phyloP scores from a whole-genome alignment of 2,797 vertebrate species.

The Pangasius mekongensis region DNA sequence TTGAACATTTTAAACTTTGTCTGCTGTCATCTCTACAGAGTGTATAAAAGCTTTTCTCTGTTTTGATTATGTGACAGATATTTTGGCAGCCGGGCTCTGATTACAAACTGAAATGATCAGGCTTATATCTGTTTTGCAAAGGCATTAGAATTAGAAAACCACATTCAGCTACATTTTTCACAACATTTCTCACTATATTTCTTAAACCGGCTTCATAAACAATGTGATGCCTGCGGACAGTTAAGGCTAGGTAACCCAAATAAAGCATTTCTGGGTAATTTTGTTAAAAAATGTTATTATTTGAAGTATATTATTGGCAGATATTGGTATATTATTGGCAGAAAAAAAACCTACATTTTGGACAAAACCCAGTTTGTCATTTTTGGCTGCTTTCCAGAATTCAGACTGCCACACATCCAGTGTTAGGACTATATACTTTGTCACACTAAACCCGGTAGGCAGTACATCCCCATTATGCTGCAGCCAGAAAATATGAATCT shows the following conservation, averaged over 20 bases:
- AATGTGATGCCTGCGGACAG: not conserved
- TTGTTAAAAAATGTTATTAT: not conserved
- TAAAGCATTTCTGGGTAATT: not conserved
- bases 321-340: not conserved
- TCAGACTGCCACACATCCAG: not conserved
- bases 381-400: not conserved
- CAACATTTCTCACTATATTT: not conserved
- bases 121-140: not conserved
- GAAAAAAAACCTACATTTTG: not conserved
- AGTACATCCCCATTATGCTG: constrained; percentile 3
- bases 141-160: not conserved
- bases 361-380: not conserved
- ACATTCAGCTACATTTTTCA: not conserved
- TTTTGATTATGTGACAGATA: not conserved
- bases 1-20: not conserved
- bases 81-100: not conserved
- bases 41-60: not conserved
- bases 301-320: not conserved
- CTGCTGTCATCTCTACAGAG: not conserved
- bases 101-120: not conserved
- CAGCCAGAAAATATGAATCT: constrained; percentile 25
- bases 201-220: not conserved
- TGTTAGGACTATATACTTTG: not conserved
- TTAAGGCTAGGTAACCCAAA: not conserved
- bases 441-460: not conserved